phyloP scores from a whole-genome alignment of 2,888 invertebrate species.

The Hoplodrina blanda region DNA sequence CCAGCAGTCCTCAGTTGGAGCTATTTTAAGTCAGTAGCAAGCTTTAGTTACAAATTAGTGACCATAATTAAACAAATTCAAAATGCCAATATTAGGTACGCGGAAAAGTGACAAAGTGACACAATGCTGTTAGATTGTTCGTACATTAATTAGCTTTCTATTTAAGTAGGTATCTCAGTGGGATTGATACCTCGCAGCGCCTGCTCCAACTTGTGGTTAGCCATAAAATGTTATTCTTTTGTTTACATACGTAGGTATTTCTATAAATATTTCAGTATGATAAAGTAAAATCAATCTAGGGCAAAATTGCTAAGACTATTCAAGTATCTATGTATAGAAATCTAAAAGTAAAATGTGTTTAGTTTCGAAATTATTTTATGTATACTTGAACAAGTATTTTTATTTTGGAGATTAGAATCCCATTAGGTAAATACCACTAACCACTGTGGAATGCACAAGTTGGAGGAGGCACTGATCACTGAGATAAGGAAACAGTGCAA shows the following conservation, averaged over 20 bases:
- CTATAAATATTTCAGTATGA: background rate
- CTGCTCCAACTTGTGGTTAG: conserved; percentile 45
- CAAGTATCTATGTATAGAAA: background rate
- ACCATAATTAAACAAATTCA: conserved; percentile 65
- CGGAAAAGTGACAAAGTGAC: conserved; percentile 61
- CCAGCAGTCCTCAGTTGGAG: conserved; percentile 58
- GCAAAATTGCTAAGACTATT: background rate
- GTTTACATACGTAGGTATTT: background rate
- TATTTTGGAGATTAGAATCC: conserved; percentile 3
- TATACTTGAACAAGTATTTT: background rate
- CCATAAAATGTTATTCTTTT: background rate
- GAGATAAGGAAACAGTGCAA: conserved; percentile 57
- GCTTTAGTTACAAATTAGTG: conserved; percentile 75
- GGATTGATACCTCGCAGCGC: conserved; percentile 32
- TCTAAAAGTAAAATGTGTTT: background rate
- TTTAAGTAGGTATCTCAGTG: conserved; percentile 45
- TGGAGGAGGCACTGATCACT: conserved; percentile 52
- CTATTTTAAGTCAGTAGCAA: conserved; percentile 73
- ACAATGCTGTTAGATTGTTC: conserved; percentile 60
- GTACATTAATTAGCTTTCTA: conserved; percentile 52
- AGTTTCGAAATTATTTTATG: background rate
- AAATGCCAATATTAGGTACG: conserved; percentile 66
- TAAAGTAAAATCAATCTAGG: background rate
- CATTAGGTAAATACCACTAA: conserved; percentile 14
- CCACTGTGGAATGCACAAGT: conserved; percentile 32